These are phyloP conservation scores for Ectemnius continuus DNA, from an alignment of 2,888 invertebrate genomes.

Conservation along the genomic window DNA sequence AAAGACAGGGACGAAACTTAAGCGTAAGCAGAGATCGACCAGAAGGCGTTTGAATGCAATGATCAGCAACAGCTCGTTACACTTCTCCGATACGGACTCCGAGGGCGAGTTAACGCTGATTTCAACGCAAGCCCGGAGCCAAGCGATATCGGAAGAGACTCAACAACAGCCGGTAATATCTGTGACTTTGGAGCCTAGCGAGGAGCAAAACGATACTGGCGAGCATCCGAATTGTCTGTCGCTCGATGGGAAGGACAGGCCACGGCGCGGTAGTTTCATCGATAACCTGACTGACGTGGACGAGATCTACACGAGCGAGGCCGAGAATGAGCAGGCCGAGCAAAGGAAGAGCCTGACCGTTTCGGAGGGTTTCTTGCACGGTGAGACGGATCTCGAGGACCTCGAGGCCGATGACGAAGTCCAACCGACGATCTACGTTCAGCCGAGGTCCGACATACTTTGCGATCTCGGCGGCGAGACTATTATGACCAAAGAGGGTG, in stretches of 20 bases:
- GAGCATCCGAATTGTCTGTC: conserved; percentile 28
- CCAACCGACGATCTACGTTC: conserved; percentile 62
- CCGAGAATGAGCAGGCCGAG: conserved; percentile 52
- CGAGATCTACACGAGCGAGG: conserved; percentile 73
- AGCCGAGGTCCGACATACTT: conserved; percentile 67
- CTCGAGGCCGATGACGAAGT: conserved; percentile 70
- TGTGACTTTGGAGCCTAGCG: conserved; percentile 59
- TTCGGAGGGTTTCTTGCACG: conserved; percentile 56
- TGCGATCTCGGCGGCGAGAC: conserved; percentile 71
- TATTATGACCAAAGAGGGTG: conserved; percentile 74
- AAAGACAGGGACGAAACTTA: conserved; percentile 57
- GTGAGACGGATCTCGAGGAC: conserved; percentile 74
- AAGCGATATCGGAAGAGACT: conserved; percentile 7
- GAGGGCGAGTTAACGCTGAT: conserved; percentile 72
- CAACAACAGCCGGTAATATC: conserved; percentile 67
- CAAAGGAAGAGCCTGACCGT: conserved; percentile 49
- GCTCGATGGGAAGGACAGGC: conserved; percentile 42
- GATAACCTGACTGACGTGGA: conserved; percentile 74
- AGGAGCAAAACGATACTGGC: conserved; percentile 28
- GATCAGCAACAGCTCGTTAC: conserved; percentile 73
- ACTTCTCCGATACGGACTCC: conserved; percentile 76
- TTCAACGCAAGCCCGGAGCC: conserved; percentile 35
- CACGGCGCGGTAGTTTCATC: conserved; percentile 62
- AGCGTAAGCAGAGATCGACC: conserved; percentile 72
- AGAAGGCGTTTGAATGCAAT: conserved; percentile 72